A percentile compares a stretch with the other conserved stretches of the same genome.
These are phyloP conservation scores for Trypoxylon attenuatum DNA, from an alignment of 2,888 invertebrate species.

Conservation along the genomic window DNA sequence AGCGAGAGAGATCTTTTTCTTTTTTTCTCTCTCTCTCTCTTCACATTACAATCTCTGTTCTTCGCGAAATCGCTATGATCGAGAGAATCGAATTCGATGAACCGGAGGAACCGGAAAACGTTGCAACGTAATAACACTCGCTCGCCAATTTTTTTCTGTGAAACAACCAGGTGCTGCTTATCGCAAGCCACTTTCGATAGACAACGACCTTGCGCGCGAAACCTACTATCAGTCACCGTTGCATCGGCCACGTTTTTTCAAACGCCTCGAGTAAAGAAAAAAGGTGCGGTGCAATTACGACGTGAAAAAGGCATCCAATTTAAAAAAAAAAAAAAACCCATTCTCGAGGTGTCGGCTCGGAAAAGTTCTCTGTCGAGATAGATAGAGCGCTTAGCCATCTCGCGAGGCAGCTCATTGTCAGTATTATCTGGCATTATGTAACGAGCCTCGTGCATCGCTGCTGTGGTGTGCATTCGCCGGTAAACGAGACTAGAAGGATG, in stretches of 20 bases:
- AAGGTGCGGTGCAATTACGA: neutral
- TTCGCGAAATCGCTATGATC: no score
- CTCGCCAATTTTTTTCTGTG: neutral
- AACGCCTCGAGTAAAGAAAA: no score
- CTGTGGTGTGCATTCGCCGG: no score
- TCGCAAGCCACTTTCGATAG: neutral
- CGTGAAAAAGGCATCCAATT: neutral
- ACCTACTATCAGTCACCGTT: neutral
- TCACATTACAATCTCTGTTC: neutral
- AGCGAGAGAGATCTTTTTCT: constrained; percentile 26
- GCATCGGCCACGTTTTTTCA: neutral
- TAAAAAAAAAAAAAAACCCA: no score
- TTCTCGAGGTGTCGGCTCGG: no score
- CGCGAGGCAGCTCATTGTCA: no score
- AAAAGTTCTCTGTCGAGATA: no score
- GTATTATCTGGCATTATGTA: no score
- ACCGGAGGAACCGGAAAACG: no score
- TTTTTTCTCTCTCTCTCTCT: neutral
- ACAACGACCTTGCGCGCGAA: neutral
- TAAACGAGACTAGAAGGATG: no score
- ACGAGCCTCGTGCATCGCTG: no score
- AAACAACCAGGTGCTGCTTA: neutral
- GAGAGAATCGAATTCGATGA: neutral
- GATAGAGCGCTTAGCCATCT: no score
- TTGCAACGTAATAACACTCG: neutral